Evolutionary conservation across 2,797 vertebrate species (phyloP).

Genomic region (Lemur catta): DNA sequence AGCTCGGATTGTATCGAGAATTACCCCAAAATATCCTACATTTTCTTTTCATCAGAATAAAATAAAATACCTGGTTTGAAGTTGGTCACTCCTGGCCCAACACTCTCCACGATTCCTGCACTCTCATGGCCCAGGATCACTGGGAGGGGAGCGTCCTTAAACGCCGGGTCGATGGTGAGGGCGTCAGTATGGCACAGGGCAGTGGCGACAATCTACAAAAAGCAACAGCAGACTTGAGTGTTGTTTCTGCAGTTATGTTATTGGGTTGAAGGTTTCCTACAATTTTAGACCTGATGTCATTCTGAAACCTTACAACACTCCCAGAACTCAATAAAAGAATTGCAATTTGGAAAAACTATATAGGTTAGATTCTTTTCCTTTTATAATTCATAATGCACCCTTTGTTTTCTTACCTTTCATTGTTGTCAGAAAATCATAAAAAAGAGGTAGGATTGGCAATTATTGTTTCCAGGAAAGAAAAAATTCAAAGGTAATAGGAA

Average conservation of each 20-base stretch:
- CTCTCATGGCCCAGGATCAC: conserved; percentile 78
- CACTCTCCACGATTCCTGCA: conserved; percentile 79
- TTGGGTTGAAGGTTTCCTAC: background rate
- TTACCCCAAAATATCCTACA: background rate
- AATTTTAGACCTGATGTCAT: background rate
- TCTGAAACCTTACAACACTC: background rate
- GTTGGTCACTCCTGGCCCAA: conserved; percentile 73
- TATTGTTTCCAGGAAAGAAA: background rate
- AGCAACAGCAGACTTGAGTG: background rate
- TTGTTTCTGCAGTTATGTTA: background rate
- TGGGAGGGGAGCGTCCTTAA: conserved; percentile 34
- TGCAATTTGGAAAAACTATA: conserved; percentile 3
- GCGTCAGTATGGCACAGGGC: conserved; percentile 71
- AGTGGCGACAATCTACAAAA: conserved; percentile 70
- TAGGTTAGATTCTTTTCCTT: background rate
- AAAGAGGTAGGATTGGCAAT: background rate
- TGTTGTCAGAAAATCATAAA: background rate
- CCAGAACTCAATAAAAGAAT: background rate
- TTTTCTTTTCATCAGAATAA: background rate
- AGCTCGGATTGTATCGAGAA: background rate
- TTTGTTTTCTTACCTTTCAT: conserved; percentile 18
- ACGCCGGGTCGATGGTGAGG: conserved; percentile 45
- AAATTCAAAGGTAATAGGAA: background rate
- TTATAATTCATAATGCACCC: background rate
- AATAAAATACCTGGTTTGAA: conserved; percentile 75